Conservation (phyloP, 2,797 vertebrate genomes). For the Eulemur albifrons region DNA sequence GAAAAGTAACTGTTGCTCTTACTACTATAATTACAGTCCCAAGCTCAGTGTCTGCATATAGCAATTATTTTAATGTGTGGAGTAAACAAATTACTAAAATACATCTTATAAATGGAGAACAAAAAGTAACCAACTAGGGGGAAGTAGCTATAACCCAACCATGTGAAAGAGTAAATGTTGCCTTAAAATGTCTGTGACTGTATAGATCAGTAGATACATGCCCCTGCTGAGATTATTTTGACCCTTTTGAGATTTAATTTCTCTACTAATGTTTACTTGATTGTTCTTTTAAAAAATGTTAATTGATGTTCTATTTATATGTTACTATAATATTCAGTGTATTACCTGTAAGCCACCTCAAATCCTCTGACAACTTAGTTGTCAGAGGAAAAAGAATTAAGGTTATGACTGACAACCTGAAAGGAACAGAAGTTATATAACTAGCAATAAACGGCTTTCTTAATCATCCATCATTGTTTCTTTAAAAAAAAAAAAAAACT, state of each 20-base stretch:
- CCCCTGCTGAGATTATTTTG: background rate
- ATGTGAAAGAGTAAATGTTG: background rate
- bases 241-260: background rate
- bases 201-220: background rate
- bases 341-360: background rate
- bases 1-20: background rate
- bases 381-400: background rate
- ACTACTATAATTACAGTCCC: background rate
- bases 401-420: background rate
- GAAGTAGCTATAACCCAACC: background rate
- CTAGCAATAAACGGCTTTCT: background rate
- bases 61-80: background rate
- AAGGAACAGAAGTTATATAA: background rate
- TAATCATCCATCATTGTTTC: background rate
- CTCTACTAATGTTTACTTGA: background rate
- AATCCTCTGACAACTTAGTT: background rate
- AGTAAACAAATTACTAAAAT: background rate
- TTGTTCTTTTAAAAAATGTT: background rate
- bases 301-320: background rate
- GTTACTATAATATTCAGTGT: background rate
- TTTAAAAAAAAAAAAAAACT: background rate
- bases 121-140: background rate
- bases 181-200: background rate
- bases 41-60: background rate
- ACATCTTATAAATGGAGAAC: background rate